A percentile compares a stretch with the other conserved stretches of the same genome.
These are phyloP conservation scores for Hippolais icterina DNA, from an alignment of 2,113 vertebrate species.

Conservation along the genomic window DNA sequence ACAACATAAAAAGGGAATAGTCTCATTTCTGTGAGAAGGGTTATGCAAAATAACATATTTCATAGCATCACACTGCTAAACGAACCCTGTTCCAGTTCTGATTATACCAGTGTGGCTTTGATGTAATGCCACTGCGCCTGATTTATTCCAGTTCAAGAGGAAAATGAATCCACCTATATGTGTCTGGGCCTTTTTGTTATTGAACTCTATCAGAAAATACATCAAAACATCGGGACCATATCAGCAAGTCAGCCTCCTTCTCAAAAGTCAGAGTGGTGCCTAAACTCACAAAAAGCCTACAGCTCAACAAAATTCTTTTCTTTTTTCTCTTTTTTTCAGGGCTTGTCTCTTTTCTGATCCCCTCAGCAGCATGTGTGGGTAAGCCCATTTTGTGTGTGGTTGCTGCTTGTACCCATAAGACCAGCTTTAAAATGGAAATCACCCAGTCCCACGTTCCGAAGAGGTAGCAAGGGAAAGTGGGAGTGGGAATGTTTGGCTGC, in stretches of 20 bases:
- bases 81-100: background rate
- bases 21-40: background rate
- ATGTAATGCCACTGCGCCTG: background rate
- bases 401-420: background rate
- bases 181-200: background rate
- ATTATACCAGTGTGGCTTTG: background rate
- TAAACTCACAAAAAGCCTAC: background rate
- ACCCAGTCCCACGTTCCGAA: accelerated
- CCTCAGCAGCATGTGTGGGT: accelerated
- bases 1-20: background rate
- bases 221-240: background rate
- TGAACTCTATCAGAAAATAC: conserved; percentile 16
- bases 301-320: background rate
- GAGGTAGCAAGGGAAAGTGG: background rate
- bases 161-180: background rate
- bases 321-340: background rate
- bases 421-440: background rate
- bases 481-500: background rate
- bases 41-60: background rate
- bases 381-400: accelerated
- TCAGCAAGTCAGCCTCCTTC: conserved; percentile 8
- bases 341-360: background rate
- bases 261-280: background rate
- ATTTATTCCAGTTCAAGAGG: conserved; percentile 10
- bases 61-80: background rate